Percentiles rank a stretch among this genome's conserved stretches.
Conservation (phyloP, 1,140 invertebrate genomes). For the Scaptomyza hsui region DNA sequence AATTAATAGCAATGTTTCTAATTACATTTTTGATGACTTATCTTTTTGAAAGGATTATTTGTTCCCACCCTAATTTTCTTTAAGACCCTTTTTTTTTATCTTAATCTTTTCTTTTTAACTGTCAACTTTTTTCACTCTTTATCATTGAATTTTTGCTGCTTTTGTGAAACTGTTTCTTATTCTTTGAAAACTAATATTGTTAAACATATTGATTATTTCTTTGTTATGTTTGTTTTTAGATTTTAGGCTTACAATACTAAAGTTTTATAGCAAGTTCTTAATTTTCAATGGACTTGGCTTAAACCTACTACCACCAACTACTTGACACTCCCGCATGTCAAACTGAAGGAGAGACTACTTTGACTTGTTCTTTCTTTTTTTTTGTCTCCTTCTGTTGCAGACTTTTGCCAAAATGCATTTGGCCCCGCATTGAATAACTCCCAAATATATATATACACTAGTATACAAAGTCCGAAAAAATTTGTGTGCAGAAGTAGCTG, state of each 20-base stretch:
- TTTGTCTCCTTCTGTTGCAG: constrained; percentile 22
- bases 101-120: background rate
- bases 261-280: background rate
- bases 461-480: constrained; percentile 50
- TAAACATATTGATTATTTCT: too few relatives aligned
- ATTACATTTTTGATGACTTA: background rate
- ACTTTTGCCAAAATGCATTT: constrained; percentile 37
- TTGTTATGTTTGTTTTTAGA: too few relatives aligned
- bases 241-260: too few relatives aligned
- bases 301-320: constrained; percentile 14
- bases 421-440: constrained; percentile 57
- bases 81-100: background rate
- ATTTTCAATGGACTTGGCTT: constrained; percentile 15
- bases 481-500: constrained; percentile 28
- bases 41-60: background rate
- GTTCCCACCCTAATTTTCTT: background rate
- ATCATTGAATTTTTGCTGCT: background rate
- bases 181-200: too few relatives aligned
- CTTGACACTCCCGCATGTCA: constrained; percentile 30
- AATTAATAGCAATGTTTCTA: background rate
- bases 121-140: background rate
- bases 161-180: background rate
- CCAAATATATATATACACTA: constrained; percentile 24
- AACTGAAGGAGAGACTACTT: constrained; percentile 18
- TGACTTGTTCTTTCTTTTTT: constrained; percentile 24